A percentile compares a stretch with the other conserved stretches of the same genome.
Conservation (phyloP, 2,113 vertebrate genomes). For the Prochilodus magdalenae region DNA sequence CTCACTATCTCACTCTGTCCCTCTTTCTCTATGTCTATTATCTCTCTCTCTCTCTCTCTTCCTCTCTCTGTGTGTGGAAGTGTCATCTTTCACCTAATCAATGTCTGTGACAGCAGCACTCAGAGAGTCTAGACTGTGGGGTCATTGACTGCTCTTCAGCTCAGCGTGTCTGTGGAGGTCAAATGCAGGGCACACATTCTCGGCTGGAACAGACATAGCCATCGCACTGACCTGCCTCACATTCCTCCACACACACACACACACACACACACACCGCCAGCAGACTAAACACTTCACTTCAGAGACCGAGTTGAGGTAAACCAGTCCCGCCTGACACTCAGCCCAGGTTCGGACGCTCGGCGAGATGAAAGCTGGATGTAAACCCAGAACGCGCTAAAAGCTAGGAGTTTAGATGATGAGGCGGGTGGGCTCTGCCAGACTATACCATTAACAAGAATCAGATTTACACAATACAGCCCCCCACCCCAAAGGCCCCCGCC, state of each 20-base stretch:
- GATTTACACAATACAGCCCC: too few relatives aligned
- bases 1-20: neutral
- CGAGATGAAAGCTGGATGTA: slow-evolving; percentile 21
- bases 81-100: slow-evolving; percentile 55
- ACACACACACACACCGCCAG: slow-evolving; percentile 7
- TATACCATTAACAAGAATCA: neutral
- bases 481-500: too few relatives aligned
- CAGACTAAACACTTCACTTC: slow-evolving; percentile 59
- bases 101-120: slow-evolving; percentile 48
- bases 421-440: slow-evolving; percentile 17
- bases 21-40: neutral
- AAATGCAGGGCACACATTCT: slow-evolving; percentile 41
- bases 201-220: slow-evolving; percentile 30
- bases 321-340: slow-evolving; percentile 20
- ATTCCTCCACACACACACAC: slow-evolving; percentile 36
- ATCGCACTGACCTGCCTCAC: slow-evolving; percentile 38
- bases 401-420: slow-evolving; percentile 4
- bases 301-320: slow-evolving; percentile 50
- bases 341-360: slow-evolving; percentile 22
- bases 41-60: neutral
- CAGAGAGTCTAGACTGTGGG: slow-evolving; percentile 51
- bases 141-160: slow-evolving; percentile 52
- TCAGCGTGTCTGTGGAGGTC: slow-evolving; percentile 43
- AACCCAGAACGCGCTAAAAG: slow-evolving; percentile 14
- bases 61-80: slow-evolving; percentile 41